phyloP scores from a whole-genome alignment of 2,113 vertebrate species.

The Microcebus murinus region DNA sequence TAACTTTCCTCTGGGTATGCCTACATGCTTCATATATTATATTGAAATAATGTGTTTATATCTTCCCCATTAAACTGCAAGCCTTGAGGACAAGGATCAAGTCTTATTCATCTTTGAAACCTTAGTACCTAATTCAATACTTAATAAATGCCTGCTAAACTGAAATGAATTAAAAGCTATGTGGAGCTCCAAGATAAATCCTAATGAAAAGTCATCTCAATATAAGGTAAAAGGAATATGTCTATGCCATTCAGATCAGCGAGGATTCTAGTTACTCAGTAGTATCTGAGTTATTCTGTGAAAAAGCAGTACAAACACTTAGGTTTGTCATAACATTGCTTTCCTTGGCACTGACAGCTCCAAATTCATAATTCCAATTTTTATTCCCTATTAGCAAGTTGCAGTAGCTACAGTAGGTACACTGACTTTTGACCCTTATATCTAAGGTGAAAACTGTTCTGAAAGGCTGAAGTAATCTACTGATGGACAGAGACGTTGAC shows the following conservation, averaged over 20 bases:
- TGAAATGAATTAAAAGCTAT: constrained; percentile 10
- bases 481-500: constrained; percentile 19
- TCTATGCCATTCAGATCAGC: not conserved
- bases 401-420: not conserved
- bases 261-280: not conserved
- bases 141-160: constrained; percentile 11
- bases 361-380: not conserved
- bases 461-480: constrained; percentile 5
- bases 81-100: not conserved
- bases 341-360: not conserved
- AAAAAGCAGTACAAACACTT: constrained; percentile 11
- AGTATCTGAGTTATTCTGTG: not conserved
- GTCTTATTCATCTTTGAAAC: constrained; percentile 7
- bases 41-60: not conserved
- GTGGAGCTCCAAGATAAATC: not conserved
- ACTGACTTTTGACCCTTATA: not conserved
- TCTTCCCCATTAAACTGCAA: not conserved
- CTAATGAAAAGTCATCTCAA: not conserved
- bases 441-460: constrained; percentile 33
- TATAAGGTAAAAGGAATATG: not conserved
- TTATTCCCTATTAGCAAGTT: not conserved
- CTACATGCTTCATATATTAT: not conserved
- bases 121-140: constrained; percentile 4
- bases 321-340: not conserved
- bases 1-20: not conserved